Percentiles rank a stretch among this genome's conserved stretches.
Evolutionary conservation across 2,797 vertebrate genomes (phyloP).

Genomic region (Delichon dasypus): DNA sequence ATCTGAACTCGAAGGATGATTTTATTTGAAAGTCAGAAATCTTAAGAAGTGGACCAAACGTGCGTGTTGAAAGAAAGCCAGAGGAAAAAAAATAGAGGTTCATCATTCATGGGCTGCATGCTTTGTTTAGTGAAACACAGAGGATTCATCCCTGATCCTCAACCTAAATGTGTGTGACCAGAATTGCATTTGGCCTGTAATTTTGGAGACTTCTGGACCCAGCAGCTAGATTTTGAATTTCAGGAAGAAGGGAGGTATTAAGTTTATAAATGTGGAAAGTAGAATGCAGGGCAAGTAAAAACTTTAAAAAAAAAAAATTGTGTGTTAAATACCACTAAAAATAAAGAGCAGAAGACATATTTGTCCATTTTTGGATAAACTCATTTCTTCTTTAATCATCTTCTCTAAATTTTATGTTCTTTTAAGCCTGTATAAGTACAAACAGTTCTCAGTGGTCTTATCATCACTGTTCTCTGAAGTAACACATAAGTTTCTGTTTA

Average conservation of each 20-base stretch:
- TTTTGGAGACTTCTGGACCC: not conserved
- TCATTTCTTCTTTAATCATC: not conserved
- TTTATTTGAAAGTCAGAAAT: slow-evolving; percentile 71
- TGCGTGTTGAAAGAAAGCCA: slow-evolving; percentile 28
- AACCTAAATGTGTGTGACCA: not conserved
- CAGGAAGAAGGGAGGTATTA: not conserved
- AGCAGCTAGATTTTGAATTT: not conserved
- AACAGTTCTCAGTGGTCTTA: not conserved
- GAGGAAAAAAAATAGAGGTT: not conserved
- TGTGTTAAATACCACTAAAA: not conserved
- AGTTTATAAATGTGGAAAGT: not conserved
- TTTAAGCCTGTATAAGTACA: not conserved
- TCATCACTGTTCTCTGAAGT: not conserved
- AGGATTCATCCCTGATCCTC: not conserved
- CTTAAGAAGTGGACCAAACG: slow-evolving; percentile 55
- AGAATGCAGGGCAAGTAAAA: accelerated
- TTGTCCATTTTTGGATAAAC: not conserved
- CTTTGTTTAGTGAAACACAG: not conserved
- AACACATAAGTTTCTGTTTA: not conserved
- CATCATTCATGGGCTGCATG: not conserved
- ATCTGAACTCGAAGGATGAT: slow-evolving; percentile 77
- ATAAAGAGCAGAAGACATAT: not conserved
- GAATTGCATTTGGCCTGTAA: not conserved
- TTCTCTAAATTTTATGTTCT: not conserved
- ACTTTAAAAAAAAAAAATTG: not conserved